A percentile compares a stretch with the other conserved stretches of the same genome.
Conservation (phyloP, 2,888 invertebrate species). For the Patella pellucida region DNA sequence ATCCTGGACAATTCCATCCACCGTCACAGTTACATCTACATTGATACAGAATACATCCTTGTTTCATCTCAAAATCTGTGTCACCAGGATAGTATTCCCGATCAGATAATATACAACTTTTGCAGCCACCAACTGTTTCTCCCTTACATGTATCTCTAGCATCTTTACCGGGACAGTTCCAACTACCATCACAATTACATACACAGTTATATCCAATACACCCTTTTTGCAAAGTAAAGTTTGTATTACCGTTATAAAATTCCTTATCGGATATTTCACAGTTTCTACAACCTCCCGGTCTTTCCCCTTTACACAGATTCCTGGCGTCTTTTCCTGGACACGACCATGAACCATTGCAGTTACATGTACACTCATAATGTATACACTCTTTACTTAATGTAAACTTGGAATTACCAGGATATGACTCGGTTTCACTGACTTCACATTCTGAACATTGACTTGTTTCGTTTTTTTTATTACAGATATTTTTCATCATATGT, state of each 20-base stretch:
- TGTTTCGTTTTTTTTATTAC: slow-evolving; percentile 24
- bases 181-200: slow-evolving; percentile 57
- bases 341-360: slow-evolving; percentile 59
- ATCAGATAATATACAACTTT: slow-evolving; percentile 34
- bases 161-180: slow-evolving; percentile 53
- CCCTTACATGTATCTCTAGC: slow-evolving; percentile 44
- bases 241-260: slow-evolving; percentile 35
- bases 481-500: slow-evolving; percentile 40
- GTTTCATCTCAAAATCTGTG: slow-evolving; percentile 32
- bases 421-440: slow-evolving; percentile 31
- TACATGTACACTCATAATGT: slow-evolving; percentile 54
- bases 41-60: slow-evolving; percentile 38
- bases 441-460: slow-evolving; percentile 27
- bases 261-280: slow-evolving; percentile 20
- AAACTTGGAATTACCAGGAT: slow-evolving; percentile 49
- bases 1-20: slow-evolving; percentile 46
- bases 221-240: slow-evolving; percentile 42
- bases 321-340: slow-evolving; percentile 53
- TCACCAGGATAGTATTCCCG: slow-evolving; percentile 32
- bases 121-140: slow-evolving; percentile 36
- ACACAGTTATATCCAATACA: slow-evolving; percentile 49
- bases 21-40: slow-evolving; percentile 63
- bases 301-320: slow-evolving; percentile 39
- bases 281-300: slow-evolving; percentile 24
- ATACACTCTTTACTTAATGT: slow-evolving; percentile 50